Percentiles rank a stretch among this genome's conserved stretches.
Evolutionary conservation across 2,888 invertebrate genomes (phyloP).

Genomic region (Chymomyza fuscimana): DNA sequence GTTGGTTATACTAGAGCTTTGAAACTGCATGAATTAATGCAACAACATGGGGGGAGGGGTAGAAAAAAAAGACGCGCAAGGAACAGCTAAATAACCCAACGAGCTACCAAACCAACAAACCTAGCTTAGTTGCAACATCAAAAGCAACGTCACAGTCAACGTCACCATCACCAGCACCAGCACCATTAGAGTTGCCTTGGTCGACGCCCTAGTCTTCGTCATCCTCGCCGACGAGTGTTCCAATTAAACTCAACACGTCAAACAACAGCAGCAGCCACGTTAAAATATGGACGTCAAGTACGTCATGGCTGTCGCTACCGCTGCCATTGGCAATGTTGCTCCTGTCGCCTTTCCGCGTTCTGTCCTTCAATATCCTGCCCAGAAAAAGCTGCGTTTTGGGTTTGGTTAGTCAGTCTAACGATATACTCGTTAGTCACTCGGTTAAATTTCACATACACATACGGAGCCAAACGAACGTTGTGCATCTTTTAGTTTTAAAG

Average conservation of each 20-base stretch:
- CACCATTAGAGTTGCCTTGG: slow-evolving; percentile 10
- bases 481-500: slow-evolving; percentile 58
- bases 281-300: slow-evolving; percentile 55
- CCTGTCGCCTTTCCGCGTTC: slow-evolving; percentile 8
- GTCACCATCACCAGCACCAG: slow-evolving; percentile 19
- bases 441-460: slow-evolving; percentile 61
- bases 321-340: slow-evolving; percentile 46
- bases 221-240: slow-evolving; percentile 59
- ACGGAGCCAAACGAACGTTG: slow-evolving; percentile 26
- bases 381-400: slow-evolving; percentile 18
- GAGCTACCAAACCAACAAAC: slow-evolving; percentile 16
- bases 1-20: slow-evolving; percentile 32
- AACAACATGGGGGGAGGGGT: slow-evolving; percentile 33
- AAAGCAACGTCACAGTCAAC: slow-evolving; percentile 41
- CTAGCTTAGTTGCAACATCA: slow-evolving; percentile 50
- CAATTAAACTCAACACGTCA: slow-evolving; percentile 73
- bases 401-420: slow-evolving; percentile 51
- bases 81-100: slow-evolving; percentile 21
- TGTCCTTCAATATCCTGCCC: not conserved
- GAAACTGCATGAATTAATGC: slow-evolving; percentile 68
- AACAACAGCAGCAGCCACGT: slow-evolving; percentile 50
- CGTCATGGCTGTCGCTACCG: slow-evolving; percentile 50
- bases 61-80: not conserved
- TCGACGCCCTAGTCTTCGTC: slow-evolving; percentile 8
- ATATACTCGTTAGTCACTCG: slow-evolving; percentile 68